Conservation (phyloP, 2,113 vertebrate species). For the Haemorhous mexicanus region DNA sequence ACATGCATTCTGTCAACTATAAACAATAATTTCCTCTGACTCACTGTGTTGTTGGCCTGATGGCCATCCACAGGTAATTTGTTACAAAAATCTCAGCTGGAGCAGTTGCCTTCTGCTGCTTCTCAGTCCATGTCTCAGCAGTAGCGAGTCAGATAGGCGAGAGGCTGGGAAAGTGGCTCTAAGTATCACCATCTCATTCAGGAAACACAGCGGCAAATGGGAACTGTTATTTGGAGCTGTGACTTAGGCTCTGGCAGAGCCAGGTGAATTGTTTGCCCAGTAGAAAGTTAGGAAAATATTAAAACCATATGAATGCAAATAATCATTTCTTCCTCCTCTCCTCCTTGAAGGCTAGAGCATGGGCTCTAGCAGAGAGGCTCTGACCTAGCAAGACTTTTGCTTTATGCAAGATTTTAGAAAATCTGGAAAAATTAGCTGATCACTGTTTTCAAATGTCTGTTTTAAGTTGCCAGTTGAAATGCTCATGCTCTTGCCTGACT, state of each 20-base stretch:
- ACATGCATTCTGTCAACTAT: slow-evolving; percentile 8
- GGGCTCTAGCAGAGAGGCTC: neutral
- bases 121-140: neutral
- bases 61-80: neutral
- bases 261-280: neutral
- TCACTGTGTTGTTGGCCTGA: neutral
- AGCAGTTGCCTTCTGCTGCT: neutral
- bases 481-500: neutral
- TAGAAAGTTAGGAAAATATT: neutral
- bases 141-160: neutral
- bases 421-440: neutral
- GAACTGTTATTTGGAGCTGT: neutral
- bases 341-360: neutral
- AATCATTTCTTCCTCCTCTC: neutral
- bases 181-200: neutral
- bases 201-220: neutral
- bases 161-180: neutral
- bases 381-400: neutral
- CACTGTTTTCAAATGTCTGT: neutral
- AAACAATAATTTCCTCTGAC: slow-evolving; percentile 64
- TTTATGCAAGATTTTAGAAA: neutral
- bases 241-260: neutral
- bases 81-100: neutral
- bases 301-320: neutral
- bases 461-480: neutral